Percentiles rank a stretch among this genome's conserved stretches.
Evolutionary conservation across 2,797 vertebrate species (phyloP).

Genomic region (Chiloscyllium punctatum): DNA sequence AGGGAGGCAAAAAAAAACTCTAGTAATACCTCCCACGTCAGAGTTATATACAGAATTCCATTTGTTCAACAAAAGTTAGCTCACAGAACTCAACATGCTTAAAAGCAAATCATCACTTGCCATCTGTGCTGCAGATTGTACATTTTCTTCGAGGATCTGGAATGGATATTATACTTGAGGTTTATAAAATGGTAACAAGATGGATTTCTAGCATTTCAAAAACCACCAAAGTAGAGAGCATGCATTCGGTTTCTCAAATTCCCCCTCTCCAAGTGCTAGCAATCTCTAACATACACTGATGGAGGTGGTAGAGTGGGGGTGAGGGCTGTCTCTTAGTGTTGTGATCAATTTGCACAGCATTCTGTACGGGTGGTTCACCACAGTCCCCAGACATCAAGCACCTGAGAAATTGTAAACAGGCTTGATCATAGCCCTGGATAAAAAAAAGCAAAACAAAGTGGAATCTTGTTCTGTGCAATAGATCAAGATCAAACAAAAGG

Average conservation of each 20-base stretch:
- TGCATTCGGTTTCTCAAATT: background rate
- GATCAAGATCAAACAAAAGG: background rate
- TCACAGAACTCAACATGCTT: conserved; percentile 5
- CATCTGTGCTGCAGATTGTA: conserved; percentile 24
- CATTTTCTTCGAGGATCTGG: background rate
- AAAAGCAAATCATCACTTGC: background rate
- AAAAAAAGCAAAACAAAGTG: conserved; percentile 15
- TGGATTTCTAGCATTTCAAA: conserved; percentile 18
- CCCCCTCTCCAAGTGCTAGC: background rate
- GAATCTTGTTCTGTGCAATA: conserved; percentile 12
- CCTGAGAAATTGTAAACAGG: conserved; percentile 3
- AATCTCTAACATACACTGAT: background rate
- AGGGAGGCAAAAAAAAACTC: background rate
- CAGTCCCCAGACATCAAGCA: background rate
- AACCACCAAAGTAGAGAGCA: background rate
- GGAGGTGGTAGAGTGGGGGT: too few species aligned
- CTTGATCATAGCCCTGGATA: conserved; percentile 3
- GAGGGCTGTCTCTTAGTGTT: background rate
- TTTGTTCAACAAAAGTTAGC: background rate
- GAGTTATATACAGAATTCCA: background rate
- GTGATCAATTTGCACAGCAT: background rate
- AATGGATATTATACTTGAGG: background rate
- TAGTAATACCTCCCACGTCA: background rate
- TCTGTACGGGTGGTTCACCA: background rate
- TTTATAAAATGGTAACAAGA: conserved; percentile 21